Evolutionary conservation across 2,888 invertebrate species (phyloP).

Genomic region (Tridacna gigas): DNA sequence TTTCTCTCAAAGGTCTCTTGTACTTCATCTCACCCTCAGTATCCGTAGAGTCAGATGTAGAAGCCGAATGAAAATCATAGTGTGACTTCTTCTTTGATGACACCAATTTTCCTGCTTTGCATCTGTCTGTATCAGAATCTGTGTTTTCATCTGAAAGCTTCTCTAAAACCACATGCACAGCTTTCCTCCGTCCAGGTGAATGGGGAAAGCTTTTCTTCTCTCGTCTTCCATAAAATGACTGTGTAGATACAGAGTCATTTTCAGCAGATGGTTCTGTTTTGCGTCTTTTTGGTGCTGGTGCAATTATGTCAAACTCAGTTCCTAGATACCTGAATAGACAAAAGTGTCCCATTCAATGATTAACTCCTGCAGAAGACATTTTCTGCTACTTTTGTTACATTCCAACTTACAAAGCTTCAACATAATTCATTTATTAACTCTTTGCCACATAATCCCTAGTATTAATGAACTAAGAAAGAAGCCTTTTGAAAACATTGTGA

Average conservation of each 20-base stretch:
- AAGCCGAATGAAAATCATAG: conserved; percentile 58
- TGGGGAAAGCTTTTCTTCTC: conserved; percentile 68
- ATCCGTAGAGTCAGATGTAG: conserved; percentile 53
- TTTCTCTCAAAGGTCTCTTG: conserved; percentile 34
- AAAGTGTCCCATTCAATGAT: not conserved
- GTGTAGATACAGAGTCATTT: conserved; percentile 64
- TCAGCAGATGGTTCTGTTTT: conserved; percentile 36
- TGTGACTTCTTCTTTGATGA: conserved; percentile 18
- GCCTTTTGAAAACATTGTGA: no score
- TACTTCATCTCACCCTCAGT: conserved; percentile 30
- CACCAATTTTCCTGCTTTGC: not conserved
- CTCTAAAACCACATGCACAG: conserved; percentile 50
- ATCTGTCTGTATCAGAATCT: conserved; percentile 45
- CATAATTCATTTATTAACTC: no score
- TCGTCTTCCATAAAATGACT: conserved; percentile 74
- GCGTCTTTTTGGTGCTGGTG: conserved; percentile 58
- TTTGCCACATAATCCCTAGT: no score
- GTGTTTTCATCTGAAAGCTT: conserved; percentile 59
- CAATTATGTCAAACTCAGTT: conserved; percentile 54
- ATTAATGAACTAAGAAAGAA: no score
- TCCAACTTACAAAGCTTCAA: not conserved
- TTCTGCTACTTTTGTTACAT: not conserved
- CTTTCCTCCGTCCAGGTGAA: conserved; percentile 66
- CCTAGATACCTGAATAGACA: conserved; percentile 42
- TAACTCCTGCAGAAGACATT: not conserved